Evolutionary conservation across 2,797 vertebrate genomes (phyloP).

Genomic region (Acropternis orthonyx): DNA sequence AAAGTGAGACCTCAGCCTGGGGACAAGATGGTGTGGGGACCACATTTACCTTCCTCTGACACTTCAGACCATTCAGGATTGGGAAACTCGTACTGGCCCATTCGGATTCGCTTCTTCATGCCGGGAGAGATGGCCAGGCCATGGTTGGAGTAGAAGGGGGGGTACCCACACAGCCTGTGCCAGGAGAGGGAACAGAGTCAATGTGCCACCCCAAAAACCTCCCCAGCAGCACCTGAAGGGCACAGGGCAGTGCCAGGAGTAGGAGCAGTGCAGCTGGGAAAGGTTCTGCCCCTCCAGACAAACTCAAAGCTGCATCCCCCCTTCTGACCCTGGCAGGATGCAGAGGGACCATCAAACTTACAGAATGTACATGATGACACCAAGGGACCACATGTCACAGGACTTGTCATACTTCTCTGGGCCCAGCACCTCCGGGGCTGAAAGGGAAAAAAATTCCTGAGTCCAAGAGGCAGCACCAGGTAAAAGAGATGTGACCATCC

Average conservation of each 20-base stretch:
- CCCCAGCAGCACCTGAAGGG: neutral
- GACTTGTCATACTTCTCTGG: conserved; percentile 99
- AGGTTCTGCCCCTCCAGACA: neutral
- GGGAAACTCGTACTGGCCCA: conserved; percentile 97
- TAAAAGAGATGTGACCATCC: neutral
- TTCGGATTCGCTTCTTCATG: conserved; percentile 94
- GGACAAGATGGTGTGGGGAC: neutral
- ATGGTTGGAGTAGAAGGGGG: conserved; percentile 97
- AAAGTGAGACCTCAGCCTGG: neutral
- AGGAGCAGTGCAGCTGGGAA: neutral
- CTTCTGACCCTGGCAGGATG: rapidly evolving
- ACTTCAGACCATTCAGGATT: conserved; percentile 96
- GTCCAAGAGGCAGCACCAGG: rapidly evolving
- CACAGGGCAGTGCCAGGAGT: neutral
- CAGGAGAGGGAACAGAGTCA: neutral
- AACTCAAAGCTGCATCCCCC: neutral
- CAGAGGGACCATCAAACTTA: conserved; percentile 73
- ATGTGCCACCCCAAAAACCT: rapidly evolving
- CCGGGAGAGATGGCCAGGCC: conserved; percentile 97
- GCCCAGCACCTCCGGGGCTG: conserved; percentile 95
- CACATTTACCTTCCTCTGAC: conserved; percentile 88
- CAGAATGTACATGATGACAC: conserved; percentile 99
- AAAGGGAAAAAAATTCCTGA: neutral
- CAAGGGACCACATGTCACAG: conserved; percentile 99
- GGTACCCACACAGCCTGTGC: conserved; percentile 91